Evolutionary conservation across 2,113 vertebrate genomes (phyloP), one percentile per base, ranked within the genome.

Genomic region (Anthoscopus minutus): DNA sequence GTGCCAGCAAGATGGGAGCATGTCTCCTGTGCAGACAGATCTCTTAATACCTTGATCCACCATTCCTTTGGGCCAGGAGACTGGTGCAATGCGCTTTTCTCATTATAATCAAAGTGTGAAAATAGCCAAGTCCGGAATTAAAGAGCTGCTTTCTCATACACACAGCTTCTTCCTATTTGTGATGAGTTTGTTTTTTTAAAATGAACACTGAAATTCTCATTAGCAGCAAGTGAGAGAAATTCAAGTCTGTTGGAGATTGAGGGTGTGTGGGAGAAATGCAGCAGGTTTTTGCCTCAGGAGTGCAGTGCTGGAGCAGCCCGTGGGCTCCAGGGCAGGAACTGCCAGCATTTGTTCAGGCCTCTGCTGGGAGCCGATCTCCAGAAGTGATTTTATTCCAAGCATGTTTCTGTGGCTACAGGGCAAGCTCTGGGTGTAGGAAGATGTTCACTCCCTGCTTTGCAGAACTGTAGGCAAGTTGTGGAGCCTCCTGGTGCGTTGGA

Each of bases 1-100:
- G 48, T 89, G 96, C 95, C 97, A 97, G 93, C 81, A 86, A 89
- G 96, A 94, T 86, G 72, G 92, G 86, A 86, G 64, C 71, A 9
- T 31, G 81, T 76, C 70, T 82, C 35, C 76, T 47, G 19, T 67
- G 74, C 69, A 84, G 85, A 80, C 67, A 83, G 56, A 73, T 62
- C 78, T 89, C 78, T 93, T 81, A 57, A 88, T 74, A 71, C 54
- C 51, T 88, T 88, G 48, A 91, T 64, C 67, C 56, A 64, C 57
- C 51, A 22, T 54, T 70, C 31, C 71, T 81, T 9, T 56, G 72
- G 81, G 70, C 89, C 61, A 79, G 86, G 60, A 89, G 94, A 80
- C 2, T 31, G 20, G 33, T 62, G 42, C 88, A 72, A 62, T 80
- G 42, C 1, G 4, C 53, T 85, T 82, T 80, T 73, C 67, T 86